Evolutionary conservation across 2,888 invertebrate species (phyloP).

Genomic region (Pristionchus maxplancki): DNA sequence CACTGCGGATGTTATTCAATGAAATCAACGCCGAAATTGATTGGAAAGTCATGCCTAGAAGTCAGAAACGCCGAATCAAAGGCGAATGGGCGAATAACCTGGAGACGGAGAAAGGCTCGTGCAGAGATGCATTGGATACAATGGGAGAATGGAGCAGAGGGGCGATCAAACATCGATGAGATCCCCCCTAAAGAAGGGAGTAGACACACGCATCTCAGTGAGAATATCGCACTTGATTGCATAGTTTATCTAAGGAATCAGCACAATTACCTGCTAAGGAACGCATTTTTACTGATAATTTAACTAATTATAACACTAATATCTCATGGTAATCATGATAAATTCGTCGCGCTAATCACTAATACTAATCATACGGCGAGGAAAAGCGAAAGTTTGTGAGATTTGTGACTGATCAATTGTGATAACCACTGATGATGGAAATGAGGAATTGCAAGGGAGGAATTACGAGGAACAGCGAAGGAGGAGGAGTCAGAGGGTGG

Average conservation of each 20-base stretch:
- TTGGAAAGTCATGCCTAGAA: too few species aligned
- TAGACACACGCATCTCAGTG: neutral
- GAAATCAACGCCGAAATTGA: too few species aligned
- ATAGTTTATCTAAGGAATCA: neutral
- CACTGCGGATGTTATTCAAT: too few species aligned
- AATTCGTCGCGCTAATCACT: neutral
- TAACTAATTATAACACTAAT: too few species aligned
- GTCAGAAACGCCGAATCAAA: too few species aligned
- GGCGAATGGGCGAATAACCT: neutral
- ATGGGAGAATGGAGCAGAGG: neutral
- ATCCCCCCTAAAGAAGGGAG: neutral
- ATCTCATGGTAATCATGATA: too few species aligned
- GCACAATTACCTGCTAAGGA: neutral
- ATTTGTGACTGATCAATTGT: slow-evolving; percentile 25
- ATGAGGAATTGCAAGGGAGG: neutral
- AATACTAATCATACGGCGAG: neutral
- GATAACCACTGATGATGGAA: neutral
- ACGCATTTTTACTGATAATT: too few species aligned
- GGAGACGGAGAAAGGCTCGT: neutral
- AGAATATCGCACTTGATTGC: neutral
- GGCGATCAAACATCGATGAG: neutral
- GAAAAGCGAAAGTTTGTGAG: slow-evolving; percentile 31
- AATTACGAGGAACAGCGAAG: neutral
- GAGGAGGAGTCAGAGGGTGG: neutral
- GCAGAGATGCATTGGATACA: neutral